Base-by-base conservation (phyloP, 1,140 invertebrate species). In the Araneus ventricosus region DNA sequence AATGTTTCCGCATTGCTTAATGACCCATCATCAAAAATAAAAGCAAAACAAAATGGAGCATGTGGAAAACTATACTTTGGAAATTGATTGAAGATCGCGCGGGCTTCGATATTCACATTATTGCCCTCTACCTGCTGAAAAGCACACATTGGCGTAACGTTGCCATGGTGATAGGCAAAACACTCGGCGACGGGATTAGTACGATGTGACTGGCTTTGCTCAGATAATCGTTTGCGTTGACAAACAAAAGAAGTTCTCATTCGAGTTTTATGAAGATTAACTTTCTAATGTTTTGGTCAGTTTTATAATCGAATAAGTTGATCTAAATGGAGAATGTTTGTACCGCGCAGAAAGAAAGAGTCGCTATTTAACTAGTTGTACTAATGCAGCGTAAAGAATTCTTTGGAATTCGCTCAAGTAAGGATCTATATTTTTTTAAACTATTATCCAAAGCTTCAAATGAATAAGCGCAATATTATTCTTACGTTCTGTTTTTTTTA, bases 41-140 rank as follows among this genome's bases (percentile, higher is more conserved):
- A 39, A 37, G 24, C 20, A 22, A 61, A 75, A 34, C 1, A 67
- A 67, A 67, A 67, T 67, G 63, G 63, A 84, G 14, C 80, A n/a
- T 24, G 4, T 37, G 80, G 34, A 84, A 84, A 27, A n/a, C 41
- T 39, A 17, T 27, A 84, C 17, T 17, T 45, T 52, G n/a, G n/a
- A 41, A 88, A 88, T 88, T 75, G 63, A 88, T 88, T 88, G 61
- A 63, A 27, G 37, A 70, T 88, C 39, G 52, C 61, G 10, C 22
- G 86, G 37, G n/a, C 17, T 45, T 27, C 34, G 61, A n/a, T 20
- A 70, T 14, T 5, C 22, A n/a, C 30, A 88, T 63, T 88, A 61
- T 75, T 75, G 59, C 34, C 87, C 87, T 75, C 10, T 88, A 88
- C 87, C 67, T 75, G 37, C 87, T 70, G 34, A 39, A 70, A 88